These are phyloP conservation scores for Lasioglossum albipes DNA, from an alignment of 1,140 invertebrate species.

Conservation along the genomic window DNA sequence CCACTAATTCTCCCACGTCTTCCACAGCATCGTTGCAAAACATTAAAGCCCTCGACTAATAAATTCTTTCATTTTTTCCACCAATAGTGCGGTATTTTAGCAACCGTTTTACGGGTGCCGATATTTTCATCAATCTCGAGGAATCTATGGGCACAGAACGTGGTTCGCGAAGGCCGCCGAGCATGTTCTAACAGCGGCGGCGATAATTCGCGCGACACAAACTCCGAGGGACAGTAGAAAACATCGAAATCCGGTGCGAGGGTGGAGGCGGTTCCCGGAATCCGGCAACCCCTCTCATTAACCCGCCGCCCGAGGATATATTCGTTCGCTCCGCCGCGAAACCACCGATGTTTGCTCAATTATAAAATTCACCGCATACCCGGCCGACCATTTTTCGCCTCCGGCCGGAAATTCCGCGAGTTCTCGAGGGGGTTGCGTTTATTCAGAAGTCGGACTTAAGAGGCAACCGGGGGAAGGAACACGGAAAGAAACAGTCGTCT, in stretches of 20 bases:
- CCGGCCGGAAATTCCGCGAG: neutral
- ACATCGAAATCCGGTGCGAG: neutral
- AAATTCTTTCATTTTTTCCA: no score
- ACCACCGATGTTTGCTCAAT: constrained; percentile 6
- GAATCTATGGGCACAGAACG: no score
- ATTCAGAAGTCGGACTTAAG: neutral
- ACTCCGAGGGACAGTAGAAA: neutral
- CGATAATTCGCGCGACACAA: neutral
- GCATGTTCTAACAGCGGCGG: neutral
- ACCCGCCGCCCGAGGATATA: neutral
- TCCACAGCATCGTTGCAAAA: no score
- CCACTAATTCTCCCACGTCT: no score
- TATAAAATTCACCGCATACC: constrained; percentile 2
- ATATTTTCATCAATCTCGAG: no score
- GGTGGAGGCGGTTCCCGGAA: neutral
- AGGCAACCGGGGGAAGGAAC: neutral
- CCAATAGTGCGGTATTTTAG: no score
- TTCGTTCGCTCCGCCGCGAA: neutral
- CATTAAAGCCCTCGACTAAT: no score
- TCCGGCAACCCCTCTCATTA: neutral
- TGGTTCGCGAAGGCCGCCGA: no score
- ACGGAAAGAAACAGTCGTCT: neutral
- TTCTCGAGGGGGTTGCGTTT: neutral
- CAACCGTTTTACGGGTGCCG: no score
- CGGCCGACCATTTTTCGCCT: neutral